A percentile compares a stretch with the other conserved stretches of the same genome.
Evolutionary conservation across 2,888 invertebrate genomes (phyloP).

Genomic region (Dicyrtoma fusca): DNA sequence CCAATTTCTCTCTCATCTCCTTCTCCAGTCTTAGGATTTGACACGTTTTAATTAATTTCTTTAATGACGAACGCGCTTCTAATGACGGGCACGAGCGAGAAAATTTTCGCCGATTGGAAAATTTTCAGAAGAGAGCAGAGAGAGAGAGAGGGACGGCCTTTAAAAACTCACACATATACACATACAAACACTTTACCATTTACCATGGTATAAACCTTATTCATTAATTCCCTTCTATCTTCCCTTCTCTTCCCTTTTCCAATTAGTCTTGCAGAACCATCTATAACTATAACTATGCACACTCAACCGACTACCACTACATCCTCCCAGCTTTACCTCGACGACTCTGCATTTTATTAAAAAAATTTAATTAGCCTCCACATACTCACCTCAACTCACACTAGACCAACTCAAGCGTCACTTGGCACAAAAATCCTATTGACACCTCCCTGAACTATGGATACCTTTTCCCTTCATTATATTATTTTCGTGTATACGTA

Average conservation of each 20-base stretch:
- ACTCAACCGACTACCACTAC: neutral
- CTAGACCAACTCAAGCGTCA: slow-evolving; percentile 38
- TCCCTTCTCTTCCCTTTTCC: slow-evolving; percentile 42
- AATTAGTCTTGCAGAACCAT: slow-evolving; percentile 42
- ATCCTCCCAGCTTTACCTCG: slow-evolving; percentile 12
- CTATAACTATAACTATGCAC: neutral
- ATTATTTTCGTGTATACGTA: neutral
- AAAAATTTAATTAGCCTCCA: slow-evolving; percentile 49
- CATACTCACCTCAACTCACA: slow-evolving; percentile 36
- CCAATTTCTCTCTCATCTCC: slow-evolving; percentile 49
- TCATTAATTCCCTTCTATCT: slow-evolving; percentile 51
- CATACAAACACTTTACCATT: slow-evolving; percentile 7
- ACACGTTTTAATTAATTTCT: slow-evolving; percentile 52
- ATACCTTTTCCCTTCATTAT: neutral
- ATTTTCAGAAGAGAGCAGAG: slow-evolving; percentile 36
- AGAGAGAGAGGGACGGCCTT: slow-evolving; percentile 34
- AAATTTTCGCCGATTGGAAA: slow-evolving; percentile 51
- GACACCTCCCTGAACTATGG: slow-evolving; percentile 35
- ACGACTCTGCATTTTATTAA: slow-evolving; percentile 47
- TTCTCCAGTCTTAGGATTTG: slow-evolving; percentile 51
- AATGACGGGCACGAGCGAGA: slow-evolving; percentile 50
- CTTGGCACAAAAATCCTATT: slow-evolving; percentile 34
- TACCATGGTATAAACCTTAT: slow-evolving; percentile 44
- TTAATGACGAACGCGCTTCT: slow-evolving; percentile 51
- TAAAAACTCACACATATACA: slow-evolving; percentile 36